A percentile compares a stretch with the other conserved stretches of the same genome.
These are phyloP conservation scores for Stenichneumon culpator DNA, from an alignment of 2,888 invertebrate genomes.

Conservation along the genomic window DNA sequence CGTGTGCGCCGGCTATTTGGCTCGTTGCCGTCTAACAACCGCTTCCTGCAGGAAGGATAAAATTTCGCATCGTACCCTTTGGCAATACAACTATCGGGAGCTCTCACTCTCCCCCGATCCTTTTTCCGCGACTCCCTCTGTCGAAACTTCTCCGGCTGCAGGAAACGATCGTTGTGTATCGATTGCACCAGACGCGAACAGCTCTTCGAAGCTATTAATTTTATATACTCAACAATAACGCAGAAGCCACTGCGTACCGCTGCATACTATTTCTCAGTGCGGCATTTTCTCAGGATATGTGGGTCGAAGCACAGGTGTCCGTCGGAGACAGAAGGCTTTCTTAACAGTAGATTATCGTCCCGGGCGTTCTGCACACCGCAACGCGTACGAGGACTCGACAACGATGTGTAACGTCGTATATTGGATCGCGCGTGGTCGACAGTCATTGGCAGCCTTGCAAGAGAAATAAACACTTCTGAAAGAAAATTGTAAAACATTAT, in stretches of 20 bases:
- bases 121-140: constrained; percentile 13
- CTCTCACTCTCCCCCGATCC: constrained; percentile 19
- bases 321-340: constrained; percentile 56
- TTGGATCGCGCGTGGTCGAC: background rate
- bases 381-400: constrained; percentile 21
- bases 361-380: constrained; percentile 37
- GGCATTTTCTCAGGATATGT: constrained; percentile 58
- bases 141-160: constrained; percentile 35
- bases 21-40: constrained; percentile 56
- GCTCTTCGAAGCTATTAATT: constrained; percentile 1
- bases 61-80: constrained; percentile 60
- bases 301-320: constrained; percentile 67
- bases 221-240: constrained; percentile 16
- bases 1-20: constrained; percentile 20
- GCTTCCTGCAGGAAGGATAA: constrained; percentile 60
- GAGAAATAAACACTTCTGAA: background rate
- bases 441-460: background rate
- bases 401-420: constrained; percentile 45
- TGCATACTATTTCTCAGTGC: constrained; percentile 10
- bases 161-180: constrained; percentile 47
- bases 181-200: constrained; percentile 23
- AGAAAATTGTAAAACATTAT: background rate
- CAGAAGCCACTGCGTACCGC: no score
- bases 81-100: constrained; percentile 48
- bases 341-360: constrained; percentile 63